Conservation (phyloP, 2,113 vertebrate species). For the Phyllopteryx taeniolatus region DNA sequence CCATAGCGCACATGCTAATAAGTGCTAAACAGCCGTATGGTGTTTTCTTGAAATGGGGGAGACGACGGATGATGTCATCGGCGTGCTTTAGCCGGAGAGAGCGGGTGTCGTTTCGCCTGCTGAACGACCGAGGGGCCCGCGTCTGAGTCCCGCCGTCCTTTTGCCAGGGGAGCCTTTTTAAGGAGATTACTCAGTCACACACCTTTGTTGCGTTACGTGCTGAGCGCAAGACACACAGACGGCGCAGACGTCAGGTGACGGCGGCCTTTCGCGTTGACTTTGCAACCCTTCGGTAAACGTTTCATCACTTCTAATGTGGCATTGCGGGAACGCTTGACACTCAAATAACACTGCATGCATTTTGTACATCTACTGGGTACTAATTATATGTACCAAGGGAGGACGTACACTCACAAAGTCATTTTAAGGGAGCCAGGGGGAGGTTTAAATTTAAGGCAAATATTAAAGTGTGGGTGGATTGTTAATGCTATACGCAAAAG, state of each 20-base stretch:
- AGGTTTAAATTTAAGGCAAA: no score
- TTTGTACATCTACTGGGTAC: neutral
- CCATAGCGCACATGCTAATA: conserved; percentile 15
- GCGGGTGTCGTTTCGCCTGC: conserved; percentile 52
- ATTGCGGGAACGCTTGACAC: no score
- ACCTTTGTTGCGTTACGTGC: conserved; percentile 70
- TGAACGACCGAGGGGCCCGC: conserved; percentile 44
- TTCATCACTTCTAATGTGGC: conserved; percentile 7
- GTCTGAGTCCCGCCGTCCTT: conserved; percentile 38
- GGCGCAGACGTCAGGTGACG: conserved; percentile 30
- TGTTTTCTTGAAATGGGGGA: conserved; percentile 22
- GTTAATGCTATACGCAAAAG: no score
- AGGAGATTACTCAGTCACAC: conserved; percentile 63
- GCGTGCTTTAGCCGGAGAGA: conserved; percentile 57
- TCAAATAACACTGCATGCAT: neutral
- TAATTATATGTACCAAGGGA: neutral
- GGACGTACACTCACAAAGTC: neutral
- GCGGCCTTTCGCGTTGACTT: neutral
- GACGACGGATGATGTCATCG: conserved; percentile 65
- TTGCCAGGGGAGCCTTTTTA: conserved; percentile 58
- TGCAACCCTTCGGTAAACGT: neutral
- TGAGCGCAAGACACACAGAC: conserved; percentile 46
- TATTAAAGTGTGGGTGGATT: neutral
- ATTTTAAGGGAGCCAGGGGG: neutral
- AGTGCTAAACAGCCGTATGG: conserved; percentile 39